phyloP scores from a whole-genome alignment of 2,113 vertebrate genomes.

The Trachemys scripta region DNA sequence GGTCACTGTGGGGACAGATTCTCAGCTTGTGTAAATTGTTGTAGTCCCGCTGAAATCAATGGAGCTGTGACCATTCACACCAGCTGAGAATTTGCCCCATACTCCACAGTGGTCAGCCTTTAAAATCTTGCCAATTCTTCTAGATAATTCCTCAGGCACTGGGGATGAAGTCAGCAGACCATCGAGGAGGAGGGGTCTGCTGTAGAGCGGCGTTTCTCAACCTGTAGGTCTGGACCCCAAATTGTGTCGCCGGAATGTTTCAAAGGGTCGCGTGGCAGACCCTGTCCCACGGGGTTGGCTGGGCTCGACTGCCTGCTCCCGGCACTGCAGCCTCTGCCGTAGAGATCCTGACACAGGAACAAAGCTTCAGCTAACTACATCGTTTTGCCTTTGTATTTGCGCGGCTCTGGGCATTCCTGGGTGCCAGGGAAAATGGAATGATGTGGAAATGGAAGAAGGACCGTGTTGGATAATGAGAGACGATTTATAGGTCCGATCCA shows the following conservation, averaged over 20 bases:
- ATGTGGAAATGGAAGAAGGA: not conserved
- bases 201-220: not conserved
- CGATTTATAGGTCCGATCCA: not conserved
- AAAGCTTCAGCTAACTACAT: not conserved
- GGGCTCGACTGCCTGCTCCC: too few species aligned
- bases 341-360: not conserved
- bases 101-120: fast-evolving
- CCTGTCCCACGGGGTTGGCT: too few species aligned
- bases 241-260: not conserved
- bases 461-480: fast-evolving
- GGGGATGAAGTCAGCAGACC: not conserved
- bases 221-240: not conserved
- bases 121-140: not conserved
- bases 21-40: not conserved
- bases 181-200: not conserved
- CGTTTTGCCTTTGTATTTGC: not conserved
- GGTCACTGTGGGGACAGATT: not conserved
- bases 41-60: not conserved
- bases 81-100: not conserved
- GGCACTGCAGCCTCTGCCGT: fast-evolving
- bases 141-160: not conserved
- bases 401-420: not conserved
- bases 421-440: not conserved
- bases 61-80: not conserved
- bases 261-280: too few species aligned